phyloP scores from a whole-genome alignment of 2,888 invertebrate genomes.

The Horisme vitalbata region DNA sequence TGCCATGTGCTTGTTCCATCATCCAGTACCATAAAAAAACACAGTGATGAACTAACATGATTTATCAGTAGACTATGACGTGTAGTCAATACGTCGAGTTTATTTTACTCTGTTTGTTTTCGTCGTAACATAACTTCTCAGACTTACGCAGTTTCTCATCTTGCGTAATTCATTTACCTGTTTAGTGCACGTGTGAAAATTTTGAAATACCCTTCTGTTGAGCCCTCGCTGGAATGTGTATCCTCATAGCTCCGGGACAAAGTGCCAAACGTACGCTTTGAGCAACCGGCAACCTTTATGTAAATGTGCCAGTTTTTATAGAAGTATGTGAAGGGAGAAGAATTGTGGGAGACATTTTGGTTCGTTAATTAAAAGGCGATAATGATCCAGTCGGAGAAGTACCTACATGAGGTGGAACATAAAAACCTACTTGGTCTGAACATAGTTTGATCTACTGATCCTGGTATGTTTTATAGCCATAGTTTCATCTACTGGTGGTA shows the following conservation, averaged over 20 bases:
- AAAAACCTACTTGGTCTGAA: too few species aligned
- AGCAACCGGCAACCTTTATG: constrained; percentile 8
- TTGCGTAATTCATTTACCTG: constrained; percentile 29
- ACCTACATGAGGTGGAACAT: too few species aligned
- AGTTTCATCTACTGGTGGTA: too few species aligned
- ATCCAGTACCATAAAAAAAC: too few species aligned
- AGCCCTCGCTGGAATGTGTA: constrained; percentile 14
- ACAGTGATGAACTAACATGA: constrained; percentile 9
- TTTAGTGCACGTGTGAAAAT: constrained; percentile 23
- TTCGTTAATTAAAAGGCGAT: too few species aligned
- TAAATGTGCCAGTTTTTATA: constrained; percentile 15
- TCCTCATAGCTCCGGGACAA: constrained; percentile 8
- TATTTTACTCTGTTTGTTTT: constrained; percentile 29
- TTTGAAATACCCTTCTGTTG: constrained; percentile 15
- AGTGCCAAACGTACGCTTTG: constrained; percentile 9
- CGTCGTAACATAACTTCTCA: constrained; percentile 22
- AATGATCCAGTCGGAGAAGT: too few species aligned
- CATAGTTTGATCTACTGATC: too few species aligned
- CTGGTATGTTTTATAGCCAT: too few species aligned
- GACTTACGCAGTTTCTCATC: constrained; percentile 32
- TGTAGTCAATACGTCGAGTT: constrained; percentile 16
- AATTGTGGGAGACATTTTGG: too few species aligned
- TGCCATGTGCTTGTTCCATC: too few species aligned
- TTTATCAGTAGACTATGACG: constrained; percentile 23
- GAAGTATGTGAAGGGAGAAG: too few species aligned